These are phyloP conservation scores for Galendromus occidentalis DNA, from an alignment of 1,140 invertebrate genomes.

Conservation along the genomic window DNA sequence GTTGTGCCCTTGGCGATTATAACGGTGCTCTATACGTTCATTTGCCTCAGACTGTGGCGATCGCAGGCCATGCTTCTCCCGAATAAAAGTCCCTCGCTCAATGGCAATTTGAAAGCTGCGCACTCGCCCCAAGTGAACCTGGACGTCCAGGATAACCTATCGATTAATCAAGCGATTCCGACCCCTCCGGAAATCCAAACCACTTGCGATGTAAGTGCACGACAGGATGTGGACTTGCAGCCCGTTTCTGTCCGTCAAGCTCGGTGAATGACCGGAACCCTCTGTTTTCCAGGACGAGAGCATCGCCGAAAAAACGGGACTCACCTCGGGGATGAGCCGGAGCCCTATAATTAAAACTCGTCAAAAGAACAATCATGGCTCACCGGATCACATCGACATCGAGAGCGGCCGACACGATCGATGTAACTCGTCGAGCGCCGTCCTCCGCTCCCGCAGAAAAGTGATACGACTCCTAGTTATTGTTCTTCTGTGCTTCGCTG, in stretches of 20 bases:
- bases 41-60: constrained; percentile 46
- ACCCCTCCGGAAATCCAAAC: no score
- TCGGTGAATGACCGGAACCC: no score
- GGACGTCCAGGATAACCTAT: neutral
- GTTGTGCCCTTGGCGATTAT: constrained; percentile 48
- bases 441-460: constrained; percentile 25
- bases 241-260: no score
- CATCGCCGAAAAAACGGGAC: no score
- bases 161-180: no score
- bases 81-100: neutral
- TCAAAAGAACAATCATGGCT: neutral
- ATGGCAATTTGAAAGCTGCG: neutral
- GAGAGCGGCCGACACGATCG: constrained; percentile 19
- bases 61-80: constrained; percentile 12
- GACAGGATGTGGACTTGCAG: no score
- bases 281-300: no score
- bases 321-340: no score
- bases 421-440: constrained; percentile 22
- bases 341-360: neutral
- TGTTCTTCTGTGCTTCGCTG: constrained; percentile 54
- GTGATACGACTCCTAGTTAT: constrained; percentile 52
- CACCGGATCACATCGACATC: neutral
- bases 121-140: neutral
- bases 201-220: no score
- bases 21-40: constrained; percentile 46